Evolutionary conservation across 2,888 invertebrate genomes (phyloP).

Genomic region (Caradrina kadenii): DNA sequence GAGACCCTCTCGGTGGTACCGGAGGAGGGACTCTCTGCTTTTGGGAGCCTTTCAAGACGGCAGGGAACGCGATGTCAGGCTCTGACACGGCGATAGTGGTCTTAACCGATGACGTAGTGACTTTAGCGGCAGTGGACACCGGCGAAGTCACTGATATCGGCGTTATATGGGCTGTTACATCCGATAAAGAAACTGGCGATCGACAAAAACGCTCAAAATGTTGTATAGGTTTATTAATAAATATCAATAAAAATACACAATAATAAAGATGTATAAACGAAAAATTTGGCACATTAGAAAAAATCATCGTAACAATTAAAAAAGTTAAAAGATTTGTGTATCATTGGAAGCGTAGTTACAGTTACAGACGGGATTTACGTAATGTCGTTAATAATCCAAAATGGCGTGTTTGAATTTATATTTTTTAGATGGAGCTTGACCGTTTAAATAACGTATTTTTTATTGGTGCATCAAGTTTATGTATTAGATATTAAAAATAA

Average conservation of each 20-base stretch:
- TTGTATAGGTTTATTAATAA: constrained; percentile 78
- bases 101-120: constrained; percentile 77
- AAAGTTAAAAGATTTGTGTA: constrained; percentile 76
- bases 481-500: constrained; percentile 66
- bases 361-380: constrained; percentile 64
- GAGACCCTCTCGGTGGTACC: constrained; percentile 96
- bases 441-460: constrained; percentile 83
- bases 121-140: constrained; percentile 83
- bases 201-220: constrained; percentile 64
- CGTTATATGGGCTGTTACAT: constrained; percentile 89
- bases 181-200: constrained; percentile 88
- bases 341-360: constrained; percentile 78
- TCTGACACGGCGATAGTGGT: constrained; percentile 81
- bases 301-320: constrained; percentile 66
- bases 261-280: constrained; percentile 61
- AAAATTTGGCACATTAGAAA: constrained; percentile 80
- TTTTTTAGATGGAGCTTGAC: constrained; percentile 89
- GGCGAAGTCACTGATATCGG: constrained; percentile 87
- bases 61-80: constrained; percentile 92
- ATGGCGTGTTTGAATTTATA: constrained; percentile 88
- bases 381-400: constrained; percentile 80
- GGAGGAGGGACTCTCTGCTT: constrained; percentile 96
- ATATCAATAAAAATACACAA: constrained; percentile 73
- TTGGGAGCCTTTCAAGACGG: constrained; percentile 93
- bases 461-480: constrained; percentile 84